Base-by-base conservation (phyloP, 2,113 vertebrate species). In the Ictidomys tridecemlineatus region DNA sequence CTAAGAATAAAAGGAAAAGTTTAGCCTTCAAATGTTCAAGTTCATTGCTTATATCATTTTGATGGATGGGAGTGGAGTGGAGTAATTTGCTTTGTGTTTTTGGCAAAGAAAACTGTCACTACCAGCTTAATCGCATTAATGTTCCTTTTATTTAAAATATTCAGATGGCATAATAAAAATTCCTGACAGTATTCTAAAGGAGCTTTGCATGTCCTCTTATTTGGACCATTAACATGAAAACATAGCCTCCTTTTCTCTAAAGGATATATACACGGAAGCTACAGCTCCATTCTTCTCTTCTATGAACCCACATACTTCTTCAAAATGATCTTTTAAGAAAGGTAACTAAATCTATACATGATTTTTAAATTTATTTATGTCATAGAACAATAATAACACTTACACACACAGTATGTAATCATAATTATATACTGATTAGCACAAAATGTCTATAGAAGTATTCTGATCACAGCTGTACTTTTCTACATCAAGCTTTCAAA, bases 281-380 rank as follows among this genome's bases (percentile, higher is more conserved):
- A 84, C 12, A 53, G 51, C 5, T 58, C 92, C 45, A 53, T 70
- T 16, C 11, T 48, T 26, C 30, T 86, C 32, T 48, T 58, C 3
- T 73, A n/a, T 5, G 77, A 48, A 16, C 12, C 86, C 34, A 73
- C 14, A 45, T 30, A 63, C 87, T 84, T 93, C 18, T 96, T 97
- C 85, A 17, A 70, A 17, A 89, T 82, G 26, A 42, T 20, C 13
- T 92, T 96, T 97, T 96, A 28, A 69, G 82, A 93, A 85, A 93
- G 94, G 84, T 92, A 97, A 96, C 82, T 91, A 95, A 94, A 94
- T 93, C 65, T 73, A 39, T 39, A 89, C 32, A 37, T 78, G 39
- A 69, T 48, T 92, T 94, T 90, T 69, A 87, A 67, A 83, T 34
- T 73, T 26, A 76, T 74, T 91, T 80, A 67, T 85, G 30, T 79